Percentiles rank a stretch among this genome's conserved stretches.
Conservation (phyloP, 2,113 vertebrate genomes). For the Eudyptes chrysolophus region DNA sequence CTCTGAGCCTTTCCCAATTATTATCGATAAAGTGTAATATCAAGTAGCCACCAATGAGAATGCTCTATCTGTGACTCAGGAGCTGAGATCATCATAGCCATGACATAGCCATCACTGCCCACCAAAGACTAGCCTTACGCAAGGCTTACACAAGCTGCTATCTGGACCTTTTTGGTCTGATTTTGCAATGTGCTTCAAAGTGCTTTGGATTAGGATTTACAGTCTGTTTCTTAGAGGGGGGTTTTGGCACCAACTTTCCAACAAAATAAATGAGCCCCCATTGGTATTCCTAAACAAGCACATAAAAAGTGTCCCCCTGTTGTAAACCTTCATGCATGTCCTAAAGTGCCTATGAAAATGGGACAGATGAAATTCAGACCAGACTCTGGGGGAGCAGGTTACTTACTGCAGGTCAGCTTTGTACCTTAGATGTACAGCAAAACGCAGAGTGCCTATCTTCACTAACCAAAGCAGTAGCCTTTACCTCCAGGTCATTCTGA, state of each 20-base stretch:
- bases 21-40: not conserved
- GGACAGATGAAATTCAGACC: not conserved
- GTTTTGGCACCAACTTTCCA: not conserved
- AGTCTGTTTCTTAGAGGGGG: not conserved
- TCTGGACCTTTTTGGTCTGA: not conserved
- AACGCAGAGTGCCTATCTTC: not conserved
- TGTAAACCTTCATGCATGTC: not conserved
- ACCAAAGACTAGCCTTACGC: not conserved
- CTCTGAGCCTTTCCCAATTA: not conserved
- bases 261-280: not conserved
- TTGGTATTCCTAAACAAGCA: not conserved
- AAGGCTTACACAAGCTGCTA: not conserved
- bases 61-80: not conserved
- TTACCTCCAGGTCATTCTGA: not conserved
- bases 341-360: not conserved
- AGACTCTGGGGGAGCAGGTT: not conserved
- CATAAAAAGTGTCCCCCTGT: not conserved
- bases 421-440: not conserved
- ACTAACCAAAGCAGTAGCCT: not conserved
- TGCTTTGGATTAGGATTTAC: not conserved
- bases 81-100: not conserved
- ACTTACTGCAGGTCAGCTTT: not conserved
- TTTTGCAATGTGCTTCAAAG: not conserved
- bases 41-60: not conserved
- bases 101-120: not conserved